Percentiles rank a stretch among this genome's conserved stretches.
phyloP scores from a whole-genome alignment of 2,888 invertebrate genomes.

The Agrotis ipsilon region DNA sequence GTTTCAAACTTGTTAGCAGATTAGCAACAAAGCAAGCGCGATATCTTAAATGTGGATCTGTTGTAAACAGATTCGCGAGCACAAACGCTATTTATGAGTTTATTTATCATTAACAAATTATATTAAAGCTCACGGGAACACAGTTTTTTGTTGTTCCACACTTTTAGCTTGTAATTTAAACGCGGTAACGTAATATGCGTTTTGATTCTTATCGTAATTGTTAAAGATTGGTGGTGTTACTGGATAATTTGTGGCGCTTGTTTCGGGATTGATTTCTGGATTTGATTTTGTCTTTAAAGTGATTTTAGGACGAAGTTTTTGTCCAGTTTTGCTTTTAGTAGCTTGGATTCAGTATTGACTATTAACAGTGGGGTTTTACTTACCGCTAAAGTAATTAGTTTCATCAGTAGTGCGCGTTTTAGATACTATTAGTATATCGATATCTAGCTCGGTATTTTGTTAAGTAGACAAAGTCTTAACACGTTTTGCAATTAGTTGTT shows the following conservation, averaged over 20 bases:
- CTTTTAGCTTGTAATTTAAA: constrained; percentile 77
- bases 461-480: too few species aligned
- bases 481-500: too few species aligned
- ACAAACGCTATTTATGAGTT: constrained; percentile 89
- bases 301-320: neutral
- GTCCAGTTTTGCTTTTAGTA: too few species aligned
- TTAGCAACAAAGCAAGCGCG: constrained; percentile 89
- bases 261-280: constrained; percentile 28
- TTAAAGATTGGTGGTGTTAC: constrained; percentile 67
- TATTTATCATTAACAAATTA: constrained; percentile 92
- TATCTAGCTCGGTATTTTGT: too few species aligned
- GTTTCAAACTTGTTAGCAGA: constrained; percentile 90
- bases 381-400: too few species aligned
- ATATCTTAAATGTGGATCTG: constrained; percentile 91
- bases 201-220: constrained; percentile 85
- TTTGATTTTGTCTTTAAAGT: constrained; percentile 4
- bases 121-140: constrained; percentile 87
- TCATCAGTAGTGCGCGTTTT: too few species aligned
- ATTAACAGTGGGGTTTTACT: neutral
- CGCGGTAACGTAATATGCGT: constrained; percentile 73
- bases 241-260: constrained; percentile 46
- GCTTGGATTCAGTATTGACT: neutral
- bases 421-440: too few species aligned
- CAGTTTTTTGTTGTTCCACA: constrained; percentile 83
- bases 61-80: constrained; percentile 90